Evolutionary conservation across 2,888 invertebrate genomes (phyloP).

Genomic region (Eledona agricola): DNA sequence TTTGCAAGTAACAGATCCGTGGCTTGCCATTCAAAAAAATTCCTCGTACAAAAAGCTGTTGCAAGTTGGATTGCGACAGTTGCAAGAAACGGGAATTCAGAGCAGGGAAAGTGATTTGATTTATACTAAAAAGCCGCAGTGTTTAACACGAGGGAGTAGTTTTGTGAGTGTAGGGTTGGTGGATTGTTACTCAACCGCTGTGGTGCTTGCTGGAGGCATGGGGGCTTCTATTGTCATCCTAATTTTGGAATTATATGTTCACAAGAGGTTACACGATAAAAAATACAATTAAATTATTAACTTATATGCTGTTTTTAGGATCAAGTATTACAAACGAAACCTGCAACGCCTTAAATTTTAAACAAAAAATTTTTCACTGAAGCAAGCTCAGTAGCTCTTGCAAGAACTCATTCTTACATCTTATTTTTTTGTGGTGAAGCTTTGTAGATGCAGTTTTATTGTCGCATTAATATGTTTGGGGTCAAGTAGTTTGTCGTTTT

Average conservation of each 20-base stretch:
- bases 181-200: conserved; percentile 66
- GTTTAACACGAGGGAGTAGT: conserved; percentile 66
- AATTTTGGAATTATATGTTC: conserved; percentile 42
- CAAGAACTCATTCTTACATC: too few relatives aligned
- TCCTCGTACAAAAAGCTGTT: conserved; percentile 70
- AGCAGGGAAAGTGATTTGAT: conserved; percentile 65
- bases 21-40: conserved; percentile 69
- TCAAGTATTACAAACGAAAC: too few relatives aligned
- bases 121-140: conserved; percentile 69
- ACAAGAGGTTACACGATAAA: conserved; percentile 24
- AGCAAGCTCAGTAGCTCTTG: too few relatives aligned
- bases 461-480: too few relatives aligned
- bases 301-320: too few relatives aligned
- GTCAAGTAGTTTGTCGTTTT: too few relatives aligned
- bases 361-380: too few relatives aligned
- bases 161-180: conserved; percentile 71
- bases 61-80: conserved; percentile 67
- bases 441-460: too few relatives aligned
- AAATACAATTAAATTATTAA: too few relatives aligned
- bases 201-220: conserved; percentile 51
- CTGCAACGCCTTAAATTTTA: too few relatives aligned
- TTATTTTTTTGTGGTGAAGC: too few relatives aligned
- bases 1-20: conserved; percentile 70
- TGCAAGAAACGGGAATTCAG: conserved; percentile 70
- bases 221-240: conserved; percentile 44